Evolutionary conservation across 2,797 vertebrate species (phyloP).

Genomic region (Myoxocephalus aenaeus): DNA sequence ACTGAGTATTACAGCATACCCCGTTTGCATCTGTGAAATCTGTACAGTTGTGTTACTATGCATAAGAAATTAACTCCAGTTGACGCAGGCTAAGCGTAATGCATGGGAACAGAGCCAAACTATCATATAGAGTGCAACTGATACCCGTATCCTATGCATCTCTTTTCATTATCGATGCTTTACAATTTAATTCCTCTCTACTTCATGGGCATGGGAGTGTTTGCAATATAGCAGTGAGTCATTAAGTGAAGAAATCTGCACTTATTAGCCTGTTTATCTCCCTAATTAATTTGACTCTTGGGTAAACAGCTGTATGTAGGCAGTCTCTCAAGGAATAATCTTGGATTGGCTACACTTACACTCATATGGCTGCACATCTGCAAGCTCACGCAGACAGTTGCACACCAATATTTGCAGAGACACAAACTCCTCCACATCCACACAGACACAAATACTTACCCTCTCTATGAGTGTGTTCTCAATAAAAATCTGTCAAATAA

Average conservation of each 20-base stretch:
- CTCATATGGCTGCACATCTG: not conserved
- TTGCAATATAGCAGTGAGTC: conserved; percentile 36
- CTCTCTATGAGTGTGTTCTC: too few species aligned
- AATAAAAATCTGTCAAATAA: too few species aligned
- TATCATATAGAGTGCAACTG: conserved; percentile 2
- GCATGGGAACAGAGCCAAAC: conserved; percentile 4
- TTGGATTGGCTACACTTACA: conserved; percentile 11
- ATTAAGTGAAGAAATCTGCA: conserved; percentile 60
- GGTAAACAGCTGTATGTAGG: conserved; percentile 52
- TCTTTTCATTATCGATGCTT: conserved; percentile 43
- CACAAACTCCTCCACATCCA: not conserved
- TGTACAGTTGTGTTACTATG: not conserved
- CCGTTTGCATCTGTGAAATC: not conserved
- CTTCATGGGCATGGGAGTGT: conserved; percentile 32
- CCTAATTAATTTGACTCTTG: conserved; percentile 66
- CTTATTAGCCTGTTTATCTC: conserved; percentile 68
- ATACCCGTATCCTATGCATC: conserved; percentile 20
- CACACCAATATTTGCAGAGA: not conserved
- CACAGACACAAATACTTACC: not conserved
- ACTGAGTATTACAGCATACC: not conserved
- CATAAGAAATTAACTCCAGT: not conserved
- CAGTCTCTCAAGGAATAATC: conserved; percentile 21
- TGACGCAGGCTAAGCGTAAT: not conserved
- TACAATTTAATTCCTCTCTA: conserved; percentile 31
- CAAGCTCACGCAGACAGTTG: not conserved